phyloP scores from a whole-genome alignment of 2,888 invertebrate genomes.

The Lysandra bellargus region DNA sequence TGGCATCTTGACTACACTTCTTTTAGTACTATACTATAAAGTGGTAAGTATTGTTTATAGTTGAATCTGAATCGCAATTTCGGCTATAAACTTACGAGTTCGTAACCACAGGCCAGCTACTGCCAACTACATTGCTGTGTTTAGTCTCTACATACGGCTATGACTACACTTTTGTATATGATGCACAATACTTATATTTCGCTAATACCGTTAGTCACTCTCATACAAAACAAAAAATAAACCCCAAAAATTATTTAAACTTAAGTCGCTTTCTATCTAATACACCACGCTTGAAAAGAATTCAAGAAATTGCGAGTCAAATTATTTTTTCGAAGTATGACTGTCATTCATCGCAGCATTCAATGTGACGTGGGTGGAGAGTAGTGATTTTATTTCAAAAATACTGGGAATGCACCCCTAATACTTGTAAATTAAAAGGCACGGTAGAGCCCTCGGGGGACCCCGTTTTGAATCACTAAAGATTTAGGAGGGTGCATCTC shows the following conservation, averaged over 20 bases:
- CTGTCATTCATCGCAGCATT: not conserved
- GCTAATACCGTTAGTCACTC: not conserved
- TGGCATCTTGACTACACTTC: not conserved
- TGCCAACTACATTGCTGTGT: not conserved
- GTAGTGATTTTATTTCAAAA: conserved; percentile 46
- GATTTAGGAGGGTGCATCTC: conserved; percentile 70
- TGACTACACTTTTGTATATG: not conserved
- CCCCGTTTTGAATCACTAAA: conserved; percentile 66
- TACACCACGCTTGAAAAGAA: not conserved
- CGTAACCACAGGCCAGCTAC: conserved; percentile 10
- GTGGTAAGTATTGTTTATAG: conserved; percentile 3
- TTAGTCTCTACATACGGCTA: not conserved
- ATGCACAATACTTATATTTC: not conserved
- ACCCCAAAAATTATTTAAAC: not conserved
- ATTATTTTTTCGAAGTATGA: not conserved
- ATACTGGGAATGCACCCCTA: conserved; percentile 59
- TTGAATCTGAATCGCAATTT: conserved; percentile 16
- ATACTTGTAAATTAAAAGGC: conserved; percentile 80
- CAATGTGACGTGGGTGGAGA: conserved; percentile 27
- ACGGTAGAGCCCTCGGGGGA: conserved; percentile 65
- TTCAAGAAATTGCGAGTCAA: not conserved
- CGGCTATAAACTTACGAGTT: conserved; percentile 12
- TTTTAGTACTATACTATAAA: not conserved
- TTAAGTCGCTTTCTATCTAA: not conserved
- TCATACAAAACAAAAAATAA: not conserved